These are phyloP conservation scores for Pseudoatta argentina DNA, from an alignment of 1,140 invertebrate genomes.

Conservation along the genomic window DNA sequence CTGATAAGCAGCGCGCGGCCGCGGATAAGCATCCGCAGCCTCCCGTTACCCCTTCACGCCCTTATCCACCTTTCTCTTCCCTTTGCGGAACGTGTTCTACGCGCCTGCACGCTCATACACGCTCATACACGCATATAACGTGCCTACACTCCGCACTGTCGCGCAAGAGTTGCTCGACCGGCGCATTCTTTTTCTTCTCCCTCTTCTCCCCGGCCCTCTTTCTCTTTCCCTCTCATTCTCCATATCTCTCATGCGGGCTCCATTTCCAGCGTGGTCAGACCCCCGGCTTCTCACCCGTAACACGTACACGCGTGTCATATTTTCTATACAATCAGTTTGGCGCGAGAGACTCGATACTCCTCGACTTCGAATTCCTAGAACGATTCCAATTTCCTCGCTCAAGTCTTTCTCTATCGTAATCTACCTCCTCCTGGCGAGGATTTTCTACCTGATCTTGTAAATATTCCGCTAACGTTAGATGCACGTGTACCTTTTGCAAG, in stretches of 20 bases:
- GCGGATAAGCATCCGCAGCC: background rate
- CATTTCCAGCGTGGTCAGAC: constrained; percentile 45
- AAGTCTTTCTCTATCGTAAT: background rate
- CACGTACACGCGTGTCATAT: constrained; percentile 28
- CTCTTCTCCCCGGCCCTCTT: constrained; percentile 11
- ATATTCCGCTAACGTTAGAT: background rate
- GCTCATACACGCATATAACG: constrained; percentile 64
- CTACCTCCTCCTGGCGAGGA: no score
- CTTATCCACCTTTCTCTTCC: constrained; percentile 4
- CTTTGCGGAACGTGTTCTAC: constrained; percentile 74
- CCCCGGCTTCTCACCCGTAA: background rate
- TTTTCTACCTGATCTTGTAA: background rate
- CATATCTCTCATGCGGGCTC: constrained; percentile 19
- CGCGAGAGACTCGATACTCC: constrained; percentile 22
- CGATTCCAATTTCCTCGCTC: constrained; percentile 5
- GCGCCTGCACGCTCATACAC: constrained; percentile 74
- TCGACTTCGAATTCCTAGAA: constrained; percentile 32
- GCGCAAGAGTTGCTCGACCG: constrained; percentile 76
- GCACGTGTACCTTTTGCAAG: background rate
- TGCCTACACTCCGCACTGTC: constrained; percentile 73
- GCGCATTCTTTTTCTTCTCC: constrained; percentile 67
- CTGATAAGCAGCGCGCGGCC: constrained; percentile 65
- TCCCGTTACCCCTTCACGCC: constrained; percentile 28
- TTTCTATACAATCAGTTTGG: constrained; percentile 24
- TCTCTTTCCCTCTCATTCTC: constrained; percentile 24